Evolutionary conservation across 2,113 vertebrate species (phyloP).

Genomic region (Ictalurus furcatus): DNA sequence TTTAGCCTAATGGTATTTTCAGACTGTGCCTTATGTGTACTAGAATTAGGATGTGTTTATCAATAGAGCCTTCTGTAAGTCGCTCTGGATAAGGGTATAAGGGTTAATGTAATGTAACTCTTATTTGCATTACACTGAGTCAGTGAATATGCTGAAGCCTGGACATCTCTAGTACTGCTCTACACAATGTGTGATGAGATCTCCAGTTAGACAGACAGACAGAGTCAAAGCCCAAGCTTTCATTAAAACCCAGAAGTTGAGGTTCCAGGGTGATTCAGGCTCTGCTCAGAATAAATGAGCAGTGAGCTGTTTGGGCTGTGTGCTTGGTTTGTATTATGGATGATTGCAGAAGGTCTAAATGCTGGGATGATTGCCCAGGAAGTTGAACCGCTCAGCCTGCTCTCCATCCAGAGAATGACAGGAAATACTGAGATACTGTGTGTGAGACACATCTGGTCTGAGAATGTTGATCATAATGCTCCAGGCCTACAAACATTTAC

Average conservation of each 20-base stretch:
- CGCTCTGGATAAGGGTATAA: neutral
- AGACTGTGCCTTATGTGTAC: neutral
- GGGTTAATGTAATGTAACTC: neutral
- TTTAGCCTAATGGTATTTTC: neutral
- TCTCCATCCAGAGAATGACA: slow-evolving; percentile 63
- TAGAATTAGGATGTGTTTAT: neutral
- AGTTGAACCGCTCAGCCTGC: slow-evolving; percentile 64
- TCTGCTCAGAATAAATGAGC: slow-evolving; percentile 32
- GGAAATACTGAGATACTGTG: slow-evolving; percentile 58
- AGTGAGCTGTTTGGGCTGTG: slow-evolving; percentile 69
- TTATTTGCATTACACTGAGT: neutral
- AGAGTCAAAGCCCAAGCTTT: slow-evolving; percentile 1
- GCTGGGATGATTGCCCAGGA: slow-evolving; percentile 58
- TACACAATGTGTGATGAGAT: neutral
- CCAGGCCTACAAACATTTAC: neutral
- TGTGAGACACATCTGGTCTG: slow-evolving; percentile 64
- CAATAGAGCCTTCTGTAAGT: neutral
- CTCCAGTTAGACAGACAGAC: slow-evolving; percentile 20
- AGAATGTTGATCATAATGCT: slow-evolving; percentile 5
- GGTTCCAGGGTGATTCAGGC: neutral
- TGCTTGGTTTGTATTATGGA: slow-evolving; percentile 69
- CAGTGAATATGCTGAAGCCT: neutral
- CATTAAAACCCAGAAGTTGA: slow-evolving; percentile 25
- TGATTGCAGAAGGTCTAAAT: slow-evolving; percentile 69
- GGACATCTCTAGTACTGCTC: neutral